phyloP scores from a whole-genome alignment of 2,113 vertebrate genomes.

The Arothron firmamentum region DNA sequence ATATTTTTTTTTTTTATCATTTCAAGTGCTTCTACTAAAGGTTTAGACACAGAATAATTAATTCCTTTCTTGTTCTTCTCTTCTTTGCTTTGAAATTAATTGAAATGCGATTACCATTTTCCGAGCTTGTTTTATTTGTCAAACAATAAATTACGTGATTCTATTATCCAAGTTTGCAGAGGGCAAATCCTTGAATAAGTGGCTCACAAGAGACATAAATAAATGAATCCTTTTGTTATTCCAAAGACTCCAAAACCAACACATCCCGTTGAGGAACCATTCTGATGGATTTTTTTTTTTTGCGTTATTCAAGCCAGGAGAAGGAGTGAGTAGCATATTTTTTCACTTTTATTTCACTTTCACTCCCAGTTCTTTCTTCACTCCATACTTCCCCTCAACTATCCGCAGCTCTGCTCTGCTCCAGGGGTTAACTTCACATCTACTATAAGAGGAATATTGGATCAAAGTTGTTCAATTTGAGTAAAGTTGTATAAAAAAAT shows the following conservation, averaged over 20 bases:
- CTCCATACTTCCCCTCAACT: slow-evolving; percentile 11
- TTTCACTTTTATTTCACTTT: neutral
- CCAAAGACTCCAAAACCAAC: neutral
- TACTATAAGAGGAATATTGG: slow-evolving; percentile 46
- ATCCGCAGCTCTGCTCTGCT: slow-evolving; percentile 10
- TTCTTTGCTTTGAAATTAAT: no score
- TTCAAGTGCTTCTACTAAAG: neutral
- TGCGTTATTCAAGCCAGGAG: neutral
- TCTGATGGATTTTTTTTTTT: neutral
- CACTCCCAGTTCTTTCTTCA: neutral
- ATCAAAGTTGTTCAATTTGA: slow-evolving; percentile 42
- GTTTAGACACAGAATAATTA: slow-evolving; percentile 1
- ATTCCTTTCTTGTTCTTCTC: no score
- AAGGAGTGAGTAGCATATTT: neutral
- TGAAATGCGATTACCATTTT: slow-evolving; percentile 4
- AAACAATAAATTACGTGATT: neutral
- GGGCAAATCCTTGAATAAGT: no score
- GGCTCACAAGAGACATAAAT: no score
- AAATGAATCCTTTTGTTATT: no score
- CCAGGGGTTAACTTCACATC: slow-evolving; percentile 24
- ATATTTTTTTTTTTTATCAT: slow-evolving; percentile 2
- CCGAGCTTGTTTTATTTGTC: neutral
- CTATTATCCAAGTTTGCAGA: neutral
- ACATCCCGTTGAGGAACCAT: neutral
- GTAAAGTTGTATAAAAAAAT: slow-evolving; percentile 32